phyloP scores from a whole-genome alignment of 2,113 vertebrate genomes.

The Galeopterus variegatus region DNA sequence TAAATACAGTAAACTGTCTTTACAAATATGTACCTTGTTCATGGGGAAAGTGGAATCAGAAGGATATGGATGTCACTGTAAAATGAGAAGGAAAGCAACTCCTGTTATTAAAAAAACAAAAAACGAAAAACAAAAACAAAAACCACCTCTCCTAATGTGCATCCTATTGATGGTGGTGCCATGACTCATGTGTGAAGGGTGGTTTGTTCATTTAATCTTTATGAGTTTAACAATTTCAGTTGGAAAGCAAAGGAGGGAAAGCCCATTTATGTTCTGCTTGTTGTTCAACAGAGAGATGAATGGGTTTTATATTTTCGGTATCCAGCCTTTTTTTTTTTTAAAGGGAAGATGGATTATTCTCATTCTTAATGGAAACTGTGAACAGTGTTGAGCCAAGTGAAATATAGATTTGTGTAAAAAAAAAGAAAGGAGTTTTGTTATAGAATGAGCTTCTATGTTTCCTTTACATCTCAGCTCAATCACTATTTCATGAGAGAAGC shows the following conservation, averaged over 20 bases:
- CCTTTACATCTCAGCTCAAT: neutral
- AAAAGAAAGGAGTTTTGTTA: neutral
- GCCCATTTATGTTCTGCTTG: conserved; percentile 6
- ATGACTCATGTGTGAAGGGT: neutral
- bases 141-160: neutral
- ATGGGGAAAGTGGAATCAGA: neutral
- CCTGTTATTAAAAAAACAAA: neutral
- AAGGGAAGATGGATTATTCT: conserved; percentile 50
- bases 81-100: neutral
- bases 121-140: too few relatives aligned
- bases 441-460: neutral
- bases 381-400: conserved; percentile 45
- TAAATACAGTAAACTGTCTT: neutral
- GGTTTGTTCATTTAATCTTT: conserved; percentile 2
- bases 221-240: conserved; percentile 33
- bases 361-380: conserved; percentile 44
- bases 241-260: conserved; percentile 15
- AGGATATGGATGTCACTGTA: neutral
- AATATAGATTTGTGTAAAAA: conserved; percentile 48
- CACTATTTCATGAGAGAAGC: neutral
- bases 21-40: neutral
- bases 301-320: conserved; percentile 40
- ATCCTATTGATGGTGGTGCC: neutral
- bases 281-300: conserved; percentile 29
- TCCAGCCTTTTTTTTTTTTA: neutral